Conservation (phyloP, 2,113 vertebrate species). For the Bos javanicus region DNA sequence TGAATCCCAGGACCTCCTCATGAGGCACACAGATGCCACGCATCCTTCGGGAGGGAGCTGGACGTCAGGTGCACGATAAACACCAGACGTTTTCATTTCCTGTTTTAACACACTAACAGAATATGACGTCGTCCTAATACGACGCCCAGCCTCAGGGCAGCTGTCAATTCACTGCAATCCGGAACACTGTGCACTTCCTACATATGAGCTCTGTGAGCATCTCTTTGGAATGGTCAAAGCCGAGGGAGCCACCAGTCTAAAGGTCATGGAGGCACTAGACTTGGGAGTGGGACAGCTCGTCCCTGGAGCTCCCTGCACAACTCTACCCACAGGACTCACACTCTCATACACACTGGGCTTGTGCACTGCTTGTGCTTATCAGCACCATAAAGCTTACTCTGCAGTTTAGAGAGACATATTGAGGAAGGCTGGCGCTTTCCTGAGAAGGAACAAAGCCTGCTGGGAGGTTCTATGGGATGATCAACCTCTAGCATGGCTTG, state of each 20-base stretch:
- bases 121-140: not conserved
- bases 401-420: not conserved
- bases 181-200: not conserved
- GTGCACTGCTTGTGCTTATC: no score
- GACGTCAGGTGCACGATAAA: not conserved
- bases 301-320: not conserved
- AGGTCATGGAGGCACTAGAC: not conserved
- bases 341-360: not conserved
- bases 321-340: not conserved
- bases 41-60: not conserved
- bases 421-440: not conserved
- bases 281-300: accelerated
- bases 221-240: accelerated
- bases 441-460: not conserved
- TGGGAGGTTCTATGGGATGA: not conserved
- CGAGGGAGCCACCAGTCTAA: not conserved
- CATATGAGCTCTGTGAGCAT: not conserved
- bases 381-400: not conserved
- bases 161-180: not conserved
- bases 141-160: not conserved
- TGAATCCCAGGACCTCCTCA: not conserved
- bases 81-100: not conserved
- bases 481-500: not conserved
- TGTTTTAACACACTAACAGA: not conserved
- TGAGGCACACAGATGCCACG: not conserved